Evolutionary conservation across 2,797 vertebrate species (phyloP).

Genomic region (Fundulus diaphanus): DNA sequence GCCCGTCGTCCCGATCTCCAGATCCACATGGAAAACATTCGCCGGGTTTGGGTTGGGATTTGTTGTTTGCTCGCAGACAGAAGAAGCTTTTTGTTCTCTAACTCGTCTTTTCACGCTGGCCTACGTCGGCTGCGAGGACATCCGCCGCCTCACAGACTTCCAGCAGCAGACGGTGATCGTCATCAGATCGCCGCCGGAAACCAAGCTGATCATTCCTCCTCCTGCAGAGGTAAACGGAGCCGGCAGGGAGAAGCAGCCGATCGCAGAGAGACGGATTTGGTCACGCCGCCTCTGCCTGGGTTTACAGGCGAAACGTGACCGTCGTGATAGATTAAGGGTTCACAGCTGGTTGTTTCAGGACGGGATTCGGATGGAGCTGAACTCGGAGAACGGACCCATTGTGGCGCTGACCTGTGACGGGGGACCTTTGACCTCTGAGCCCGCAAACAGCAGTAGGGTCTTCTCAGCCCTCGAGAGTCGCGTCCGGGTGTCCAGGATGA

Average conservation of each 20-base stretch:
- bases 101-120: conserved; percentile 80
- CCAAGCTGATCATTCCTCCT: conserved; percentile 88
- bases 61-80: too few relatives aligned
- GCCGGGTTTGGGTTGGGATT: too few relatives aligned
- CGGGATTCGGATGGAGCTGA: conserved; percentile 86
- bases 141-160: conserved; percentile 82
- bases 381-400: conserved; percentile 86
- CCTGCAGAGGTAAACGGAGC: conserved; percentile 84
- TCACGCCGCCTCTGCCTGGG: neutral
- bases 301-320: neutral
- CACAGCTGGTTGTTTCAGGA: conserved; percentile 72
- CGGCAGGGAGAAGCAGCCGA: neutral
- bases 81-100: conserved; percentile 70
- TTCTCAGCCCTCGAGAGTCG: conserved; percentile 71
- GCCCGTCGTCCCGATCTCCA: too few relatives aligned
- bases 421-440: neutral
- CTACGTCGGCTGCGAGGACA: conserved; percentile 89
- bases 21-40: too few relatives aligned
- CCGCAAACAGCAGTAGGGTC: conserved; percentile 1
- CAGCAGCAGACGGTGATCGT: conserved; percentile 89
- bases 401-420: conserved; percentile 84
- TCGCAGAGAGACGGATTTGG: neutral
- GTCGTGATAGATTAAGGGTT: neutral
- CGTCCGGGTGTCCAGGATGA: conserved; percentile 42
- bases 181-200: conserved; percentile 90